phyloP scores from a whole-genome alignment of 1,140 invertebrate species.

The Penaeus vannamei region DNA sequence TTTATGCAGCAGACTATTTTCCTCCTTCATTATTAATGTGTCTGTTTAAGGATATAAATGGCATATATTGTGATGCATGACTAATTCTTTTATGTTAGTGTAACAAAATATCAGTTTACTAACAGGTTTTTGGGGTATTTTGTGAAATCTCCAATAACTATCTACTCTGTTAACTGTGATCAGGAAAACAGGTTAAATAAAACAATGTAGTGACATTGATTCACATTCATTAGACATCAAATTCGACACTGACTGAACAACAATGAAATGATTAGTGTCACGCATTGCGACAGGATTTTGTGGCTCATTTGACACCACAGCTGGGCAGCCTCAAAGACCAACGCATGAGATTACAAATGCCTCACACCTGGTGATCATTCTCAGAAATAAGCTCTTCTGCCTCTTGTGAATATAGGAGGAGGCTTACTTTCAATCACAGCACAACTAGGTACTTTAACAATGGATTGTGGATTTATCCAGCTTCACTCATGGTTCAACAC shows the following conservation, averaged over 20 bases:
- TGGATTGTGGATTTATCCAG: background rate
- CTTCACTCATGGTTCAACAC: background rate
- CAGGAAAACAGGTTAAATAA: slow-evolving; percentile 24
- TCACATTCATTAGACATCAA: slow-evolving; percentile 62
- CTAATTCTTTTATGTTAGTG: too few species aligned
- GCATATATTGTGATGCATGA: too few species aligned
- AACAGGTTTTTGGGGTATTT: too few species aligned
- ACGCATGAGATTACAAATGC: background rate
- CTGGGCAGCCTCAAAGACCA: slow-evolving; percentile 47
- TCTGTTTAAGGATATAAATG: too few species aligned
- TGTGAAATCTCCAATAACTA: too few species aligned
- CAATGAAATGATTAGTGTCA: slow-evolving; percentile 60
- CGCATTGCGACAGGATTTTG: slow-evolving; percentile 40
- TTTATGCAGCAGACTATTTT: too few species aligned
- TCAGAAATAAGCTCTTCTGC: slow-evolving; percentile 47
- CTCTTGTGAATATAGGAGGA: slow-evolving; percentile 3
- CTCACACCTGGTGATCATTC: slow-evolving; percentile 11
- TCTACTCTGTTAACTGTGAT: too few species aligned
- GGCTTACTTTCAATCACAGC: too few species aligned
- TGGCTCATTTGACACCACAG: slow-evolving; percentile 12
- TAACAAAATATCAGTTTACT: too few species aligned
- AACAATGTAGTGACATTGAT: slow-evolving; percentile 41
- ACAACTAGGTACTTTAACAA: too few species aligned
- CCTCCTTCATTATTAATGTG: too few species aligned
- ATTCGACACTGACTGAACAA: slow-evolving; percentile 60